Base-by-base conservation (phyloP, 2,113 vertebrate genomes). In the Nematolebias whitei region DNA sequence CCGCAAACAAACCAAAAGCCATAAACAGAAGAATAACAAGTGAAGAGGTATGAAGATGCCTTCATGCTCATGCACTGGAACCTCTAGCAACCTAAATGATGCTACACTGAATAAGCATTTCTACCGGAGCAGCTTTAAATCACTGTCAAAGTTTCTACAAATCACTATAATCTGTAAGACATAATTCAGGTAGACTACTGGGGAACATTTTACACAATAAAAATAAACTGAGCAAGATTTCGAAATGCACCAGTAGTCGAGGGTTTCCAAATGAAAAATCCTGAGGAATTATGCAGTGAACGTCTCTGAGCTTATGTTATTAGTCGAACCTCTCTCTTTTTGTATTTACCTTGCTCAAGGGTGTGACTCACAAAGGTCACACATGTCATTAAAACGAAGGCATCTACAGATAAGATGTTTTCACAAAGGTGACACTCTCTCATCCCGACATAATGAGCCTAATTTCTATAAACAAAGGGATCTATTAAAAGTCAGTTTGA, bases 401-500 rank as follows among this genome's bases (percentile, higher is more conserved):
- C 78, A 66, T 88, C 81, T 78, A 85, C 84, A 79, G 81, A 89
- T 84, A 67, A 76, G 73, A 79, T 82, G 83, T 86, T 86, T 85
- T 87, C 89, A 71, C 83, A 86, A 83, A 88, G 84, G 80, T 87
- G 83, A 88, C 80, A 79, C 67, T 51, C 51, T 76, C 77, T 44
- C 61, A 57, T 79, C 79, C 59, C 26, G 0, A 8, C 48, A 32
- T 85, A 88, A 89, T 87, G 87, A 83, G 79, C 71, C 84, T 74
- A 58, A 63, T 85, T 89, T 90, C 84, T 82, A 86, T 78, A 49
- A 51, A 71, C 68, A 40, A 68, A 71, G 68, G 40, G 84, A 78
- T 87, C 84, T 79, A 79, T 87, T 87, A 82, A 84, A 87, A 88
- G 84, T 89, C 72, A 63, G 80, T 80, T 85, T 68, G 63, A 59